A percentile compares a stretch with the other conserved stretches of the same genome.
phyloP scores from a whole-genome alignment of 2,113 vertebrate species.

The Paramormyrops kingsleyae region DNA sequence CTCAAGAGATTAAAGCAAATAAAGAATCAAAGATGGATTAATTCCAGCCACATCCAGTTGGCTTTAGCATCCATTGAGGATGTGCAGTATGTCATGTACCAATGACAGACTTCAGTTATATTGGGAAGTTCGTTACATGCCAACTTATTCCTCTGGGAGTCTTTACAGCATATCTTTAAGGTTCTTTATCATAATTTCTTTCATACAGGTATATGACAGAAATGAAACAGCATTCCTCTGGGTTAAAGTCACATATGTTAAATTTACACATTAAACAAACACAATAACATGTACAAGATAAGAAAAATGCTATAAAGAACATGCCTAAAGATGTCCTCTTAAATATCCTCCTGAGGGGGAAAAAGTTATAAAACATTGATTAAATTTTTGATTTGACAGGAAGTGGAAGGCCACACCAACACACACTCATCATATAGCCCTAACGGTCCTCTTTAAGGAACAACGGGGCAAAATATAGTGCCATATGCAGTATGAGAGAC shows the following conservation, averaged over 20 bases:
- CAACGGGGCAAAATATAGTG: background rate
- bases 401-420: background rate
- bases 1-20: conserved; percentile 32
- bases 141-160: background rate
- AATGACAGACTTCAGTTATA: background rate
- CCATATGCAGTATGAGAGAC: background rate
- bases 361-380: background rate
- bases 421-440: background rate
- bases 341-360: background rate
- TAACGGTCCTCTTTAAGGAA: background rate
- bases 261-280: background rate
- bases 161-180: background rate
- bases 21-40: conserved; percentile 43
- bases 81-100: conserved; percentile 42
- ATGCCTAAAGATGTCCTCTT: background rate
- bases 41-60: conserved; percentile 41
- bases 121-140: background rate
- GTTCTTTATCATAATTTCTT: background rate
- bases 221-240: background rate
- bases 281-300: background rate
- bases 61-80: conserved; percentile 42
- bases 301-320: background rate
- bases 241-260: background rate
- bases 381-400: background rate
- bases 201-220: background rate